These are phyloP conservation scores for Dipodomys merriami DNA, from an alignment of 2,113 vertebrate species.

Conservation along the genomic window DNA sequence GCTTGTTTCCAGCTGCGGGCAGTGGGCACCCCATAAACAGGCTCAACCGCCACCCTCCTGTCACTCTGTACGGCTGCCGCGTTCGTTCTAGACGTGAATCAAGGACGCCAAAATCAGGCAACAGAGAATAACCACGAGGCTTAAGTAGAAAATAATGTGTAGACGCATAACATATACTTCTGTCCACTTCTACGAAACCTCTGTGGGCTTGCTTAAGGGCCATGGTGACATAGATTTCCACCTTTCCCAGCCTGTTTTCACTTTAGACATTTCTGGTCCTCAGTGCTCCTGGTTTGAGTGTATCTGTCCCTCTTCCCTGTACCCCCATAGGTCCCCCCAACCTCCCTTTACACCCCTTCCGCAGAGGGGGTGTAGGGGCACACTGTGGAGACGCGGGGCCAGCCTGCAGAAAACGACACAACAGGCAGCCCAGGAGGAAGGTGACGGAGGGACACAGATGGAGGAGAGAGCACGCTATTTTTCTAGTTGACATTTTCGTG, in stretches of 20 bases:
- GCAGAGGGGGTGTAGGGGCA: neutral
- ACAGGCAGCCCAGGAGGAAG: neutral
- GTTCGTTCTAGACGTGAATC: too few relatives aligned
- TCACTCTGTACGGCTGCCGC: too few relatives aligned
- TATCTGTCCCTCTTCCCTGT: too few relatives aligned
- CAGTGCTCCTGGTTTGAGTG: neutral
- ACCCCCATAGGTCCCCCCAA: too few relatives aligned
- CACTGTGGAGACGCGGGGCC: fast-evolving
- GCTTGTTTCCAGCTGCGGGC: neutral
- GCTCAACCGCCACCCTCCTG: fast-evolving
- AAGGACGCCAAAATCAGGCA: neutral
- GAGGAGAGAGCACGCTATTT: neutral
- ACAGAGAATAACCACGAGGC: neutral
- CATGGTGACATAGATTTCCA: neutral
- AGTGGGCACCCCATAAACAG: neutral
- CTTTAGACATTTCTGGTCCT: neutral
- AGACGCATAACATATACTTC: neutral
- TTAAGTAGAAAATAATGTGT: neutral
- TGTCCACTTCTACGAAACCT: neutral
- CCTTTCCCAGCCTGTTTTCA: neutral
- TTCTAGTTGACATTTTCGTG: neutral
- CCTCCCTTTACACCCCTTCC: too few relatives aligned
- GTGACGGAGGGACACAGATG: neutral
- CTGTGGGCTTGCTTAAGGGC: neutral
- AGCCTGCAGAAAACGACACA: fast-evolving